Percentiles rank a stretch among this genome's conserved stretches.
Evolutionary conservation across 1,140 invertebrate genomes (phyloP).

Genomic region (Helicoverpa armigera): DNA sequence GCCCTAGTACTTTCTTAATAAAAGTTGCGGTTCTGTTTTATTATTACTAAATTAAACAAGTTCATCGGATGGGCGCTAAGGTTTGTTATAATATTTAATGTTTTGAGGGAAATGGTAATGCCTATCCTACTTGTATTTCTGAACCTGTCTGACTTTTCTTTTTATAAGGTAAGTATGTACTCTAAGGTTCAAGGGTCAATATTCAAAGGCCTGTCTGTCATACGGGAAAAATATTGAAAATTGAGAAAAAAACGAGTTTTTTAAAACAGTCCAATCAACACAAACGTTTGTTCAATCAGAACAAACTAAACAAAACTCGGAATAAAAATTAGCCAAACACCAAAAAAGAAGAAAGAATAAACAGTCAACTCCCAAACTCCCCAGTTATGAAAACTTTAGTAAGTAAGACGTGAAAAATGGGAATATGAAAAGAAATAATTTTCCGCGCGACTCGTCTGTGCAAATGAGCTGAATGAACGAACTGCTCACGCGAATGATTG

Average conservation of each 20-base stretch:
- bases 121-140: too few relatives aligned
- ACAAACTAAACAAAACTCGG: conserved; percentile 61
- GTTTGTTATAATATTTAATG: not conserved
- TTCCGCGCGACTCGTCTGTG: conserved; percentile 86
- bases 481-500: conserved; percentile 86
- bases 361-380: conserved; percentile 74
- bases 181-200: too few relatives aligned
- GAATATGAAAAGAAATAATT: conserved; percentile 87
- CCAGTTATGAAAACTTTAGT: conserved; percentile 78
- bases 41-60: conserved; percentile 53
- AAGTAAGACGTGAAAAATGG: conserved; percentile 85
- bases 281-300: conserved; percentile 5
- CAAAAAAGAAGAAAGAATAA: conserved; percentile 69
- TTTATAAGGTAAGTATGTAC: too few relatives aligned
- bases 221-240: too few relatives aligned
- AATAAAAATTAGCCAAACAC: conserved; percentile 59
- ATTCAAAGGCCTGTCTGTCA: too few relatives aligned
- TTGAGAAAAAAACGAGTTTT: too few relatives aligned
- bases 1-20: conserved; percentile 82
- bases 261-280: not conserved
- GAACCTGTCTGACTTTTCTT: too few relatives aligned
- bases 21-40: conserved; percentile 70
- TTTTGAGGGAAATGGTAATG: not conserved
- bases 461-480: conserved; percentile 86
- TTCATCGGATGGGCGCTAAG: not conserved